Conservation (phyloP, 1,140 invertebrate species). For the Drosophila navojoa region DNA sequence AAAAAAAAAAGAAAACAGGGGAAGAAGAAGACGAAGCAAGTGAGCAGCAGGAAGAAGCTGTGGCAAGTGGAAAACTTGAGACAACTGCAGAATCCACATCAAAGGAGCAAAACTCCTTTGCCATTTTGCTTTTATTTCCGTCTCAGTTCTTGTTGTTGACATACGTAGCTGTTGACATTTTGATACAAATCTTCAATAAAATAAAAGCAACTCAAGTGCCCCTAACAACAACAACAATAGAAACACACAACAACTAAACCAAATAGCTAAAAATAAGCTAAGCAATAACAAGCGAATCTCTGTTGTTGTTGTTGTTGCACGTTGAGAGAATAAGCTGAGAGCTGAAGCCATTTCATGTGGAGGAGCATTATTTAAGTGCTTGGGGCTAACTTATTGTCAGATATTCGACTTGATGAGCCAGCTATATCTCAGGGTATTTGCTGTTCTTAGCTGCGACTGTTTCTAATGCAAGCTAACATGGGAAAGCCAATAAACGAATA, state of each 20-base stretch:
- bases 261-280: constrained; percentile 33
- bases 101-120: constrained; percentile 65
- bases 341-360: constrained; percentile 47
- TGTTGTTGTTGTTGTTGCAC: constrained; percentile 10
- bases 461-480: too few relatives aligned
- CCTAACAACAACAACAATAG: constrained; percentile 51
- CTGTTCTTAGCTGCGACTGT: neutral
- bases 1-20: constrained; percentile 27
- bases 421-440: neutral
- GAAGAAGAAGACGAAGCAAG: neutral
- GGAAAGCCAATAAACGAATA: too few relatives aligned
- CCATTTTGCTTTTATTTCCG: constrained; percentile 36
- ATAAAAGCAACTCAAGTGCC: constrained; percentile 73
- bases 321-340: neutral
- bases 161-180: constrained; percentile 72
- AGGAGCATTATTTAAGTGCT: constrained; percentile 41
- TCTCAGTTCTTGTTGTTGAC: constrained; percentile 52
- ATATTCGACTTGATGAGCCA: constrained; percentile 29
- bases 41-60: neutral
- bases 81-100: constrained; percentile 66
- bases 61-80: constrained; percentile 50
- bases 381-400: constrained; percentile 10
- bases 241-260: neutral
- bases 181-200: constrained; percentile 79
- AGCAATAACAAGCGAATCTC: constrained; percentile 35